Conservation (phyloP, 2,797 vertebrate species). For the Smutsia gigantea region DNA sequence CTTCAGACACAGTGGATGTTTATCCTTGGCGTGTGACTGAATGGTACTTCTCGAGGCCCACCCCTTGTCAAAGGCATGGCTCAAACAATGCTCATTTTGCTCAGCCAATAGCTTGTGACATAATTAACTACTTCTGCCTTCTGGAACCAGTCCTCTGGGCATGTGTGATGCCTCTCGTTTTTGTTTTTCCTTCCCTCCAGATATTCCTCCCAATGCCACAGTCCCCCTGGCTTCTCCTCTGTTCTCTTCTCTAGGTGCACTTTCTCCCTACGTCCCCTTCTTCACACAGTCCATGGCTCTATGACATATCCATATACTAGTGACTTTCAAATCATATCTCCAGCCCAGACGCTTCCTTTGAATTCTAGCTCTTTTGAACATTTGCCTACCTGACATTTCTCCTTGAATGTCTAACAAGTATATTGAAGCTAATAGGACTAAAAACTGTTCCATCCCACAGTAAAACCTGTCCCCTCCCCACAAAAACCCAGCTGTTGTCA, state of each 20-base stretch:
- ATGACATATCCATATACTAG: neutral
- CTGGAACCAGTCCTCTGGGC: neutral
- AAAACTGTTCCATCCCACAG: neutral
- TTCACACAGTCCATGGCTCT: neutral
- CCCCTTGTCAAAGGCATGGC: neutral
- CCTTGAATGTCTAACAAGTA: neutral
- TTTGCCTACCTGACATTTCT: neutral
- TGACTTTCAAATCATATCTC: neutral
- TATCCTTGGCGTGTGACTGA: neutral
- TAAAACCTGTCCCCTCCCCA: neutral
- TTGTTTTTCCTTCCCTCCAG: neutral
- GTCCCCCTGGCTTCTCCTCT: neutral
- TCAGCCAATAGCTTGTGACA: neutral
- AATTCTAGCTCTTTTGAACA: neutral
- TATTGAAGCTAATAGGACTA: neutral
- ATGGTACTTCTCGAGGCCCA: neutral
- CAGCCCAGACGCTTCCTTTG: neutral
- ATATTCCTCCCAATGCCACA: neutral
- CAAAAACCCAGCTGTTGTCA: neutral
- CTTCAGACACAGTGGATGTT: neutral
- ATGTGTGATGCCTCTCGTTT: neutral
- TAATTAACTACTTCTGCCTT: neutral
- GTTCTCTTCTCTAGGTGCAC: neutral
- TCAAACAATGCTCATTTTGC: neutral
- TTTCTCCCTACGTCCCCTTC: neutral